Evolutionary conservation across 2,797 vertebrate species (phyloP).

Genomic region (Odontamblyopus rebecca): DNA sequence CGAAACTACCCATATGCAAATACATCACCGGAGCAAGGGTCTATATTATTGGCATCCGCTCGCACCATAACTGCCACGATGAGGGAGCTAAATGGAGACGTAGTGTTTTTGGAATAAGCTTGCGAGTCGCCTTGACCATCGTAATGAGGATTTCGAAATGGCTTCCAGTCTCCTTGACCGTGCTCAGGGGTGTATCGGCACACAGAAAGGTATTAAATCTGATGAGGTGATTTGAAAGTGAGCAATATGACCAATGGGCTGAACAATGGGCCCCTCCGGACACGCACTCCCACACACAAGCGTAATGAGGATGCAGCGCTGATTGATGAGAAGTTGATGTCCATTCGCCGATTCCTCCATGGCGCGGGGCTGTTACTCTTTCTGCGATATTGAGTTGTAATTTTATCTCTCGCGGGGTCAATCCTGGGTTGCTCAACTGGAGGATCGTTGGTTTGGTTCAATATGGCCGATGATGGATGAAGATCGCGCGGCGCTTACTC

Average conservation of each 20-base stretch:
- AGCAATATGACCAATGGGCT: conserved; percentile 57
- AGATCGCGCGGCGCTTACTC: conserved; percentile 26
- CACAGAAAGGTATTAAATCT: conserved; percentile 51
- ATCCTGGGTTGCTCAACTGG: conserved; percentile 34
- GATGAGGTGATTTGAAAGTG: conserved; percentile 64
- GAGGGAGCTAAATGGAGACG: conserved; percentile 9
- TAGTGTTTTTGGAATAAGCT: conserved; percentile 11
- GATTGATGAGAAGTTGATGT: conserved; percentile 45
- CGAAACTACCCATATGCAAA: background rate
- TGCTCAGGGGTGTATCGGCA: conserved; percentile 52
- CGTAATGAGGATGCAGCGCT: conserved; percentile 49
- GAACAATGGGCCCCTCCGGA: conserved; percentile 52
- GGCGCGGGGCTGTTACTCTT: conserved; percentile 32
- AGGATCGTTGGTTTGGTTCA: conserved; percentile 29
- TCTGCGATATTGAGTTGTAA: conserved; percentile 46
- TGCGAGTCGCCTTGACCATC: conserved; percentile 49
- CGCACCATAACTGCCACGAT: conserved; percentile 12
- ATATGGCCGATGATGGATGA: conserved; percentile 42
- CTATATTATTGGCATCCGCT: conserved; percentile 2
- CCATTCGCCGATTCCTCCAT: conserved; percentile 29
- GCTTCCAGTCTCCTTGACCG: conserved; percentile 57
- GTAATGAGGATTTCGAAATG: conserved; percentile 45
- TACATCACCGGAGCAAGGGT: background rate
- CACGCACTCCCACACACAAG: conserved; percentile 23
- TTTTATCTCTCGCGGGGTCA: conserved; percentile 46